A percentile compares a stretch with the other conserved stretches of the same genome.
phyloP scores from a whole-genome alignment of 2,888 invertebrate species.

The Dinocampus coccinellae region DNA sequence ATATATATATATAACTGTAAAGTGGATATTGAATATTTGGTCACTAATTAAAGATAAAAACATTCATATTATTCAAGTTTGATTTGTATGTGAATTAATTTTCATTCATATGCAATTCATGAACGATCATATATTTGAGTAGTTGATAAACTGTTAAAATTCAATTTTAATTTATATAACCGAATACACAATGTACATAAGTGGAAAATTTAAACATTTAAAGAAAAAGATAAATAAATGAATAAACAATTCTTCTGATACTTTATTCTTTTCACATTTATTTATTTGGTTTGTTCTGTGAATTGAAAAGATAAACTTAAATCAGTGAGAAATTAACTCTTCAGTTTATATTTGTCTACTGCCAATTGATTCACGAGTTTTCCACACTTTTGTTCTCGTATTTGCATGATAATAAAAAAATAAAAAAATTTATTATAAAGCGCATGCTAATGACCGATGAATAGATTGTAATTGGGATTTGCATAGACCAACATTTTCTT shows the following conservation, averaged over 20 bases:
- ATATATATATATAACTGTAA: no score
- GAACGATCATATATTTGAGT: neutral
- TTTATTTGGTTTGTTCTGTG: neutral
- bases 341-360: neutral
- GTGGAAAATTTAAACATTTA: no score
- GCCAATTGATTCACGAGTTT: neutral
- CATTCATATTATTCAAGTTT: neutral
- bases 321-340: constrained; percentile 10
- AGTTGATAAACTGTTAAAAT: no score
- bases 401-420: constrained; percentile 3
- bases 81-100: neutral
- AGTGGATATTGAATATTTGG: no score
- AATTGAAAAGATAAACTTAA: neutral
- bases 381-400: neutral
- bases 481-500: neutral
- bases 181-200: no score
- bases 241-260: neutral
- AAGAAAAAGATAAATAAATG: no score
- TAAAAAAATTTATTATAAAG: neutral
- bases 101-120: neutral
- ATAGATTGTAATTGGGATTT: constrained; percentile 11
- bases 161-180: no score
- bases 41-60: constrained; percentile 48
- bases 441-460: constrained; percentile 11
- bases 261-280: neutral